Evolutionary conservation across 1,140 invertebrate species (phyloP).

Genomic region (Brachionus calyciflorus): DNA sequence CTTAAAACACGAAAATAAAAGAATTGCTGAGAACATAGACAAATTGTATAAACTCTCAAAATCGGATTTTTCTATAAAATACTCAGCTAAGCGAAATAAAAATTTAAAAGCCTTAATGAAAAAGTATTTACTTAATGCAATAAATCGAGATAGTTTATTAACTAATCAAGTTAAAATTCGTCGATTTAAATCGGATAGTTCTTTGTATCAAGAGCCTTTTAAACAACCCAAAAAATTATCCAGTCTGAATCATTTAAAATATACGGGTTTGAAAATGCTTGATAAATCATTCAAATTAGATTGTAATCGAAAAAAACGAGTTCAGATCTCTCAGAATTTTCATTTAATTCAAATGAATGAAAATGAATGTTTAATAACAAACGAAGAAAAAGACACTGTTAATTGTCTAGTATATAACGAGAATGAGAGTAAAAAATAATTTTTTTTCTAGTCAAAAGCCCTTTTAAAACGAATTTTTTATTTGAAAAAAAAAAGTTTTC

Average conservation of each 20-base stretch:
- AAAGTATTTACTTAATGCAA: conserved; percentile 12
- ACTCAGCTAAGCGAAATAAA: background rate
- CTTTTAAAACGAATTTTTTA: no score
- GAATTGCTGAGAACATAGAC: conserved; percentile 3
- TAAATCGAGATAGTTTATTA: background rate
- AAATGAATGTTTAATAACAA: background rate
- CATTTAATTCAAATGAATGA: background rate
- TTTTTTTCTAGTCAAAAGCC: no score
- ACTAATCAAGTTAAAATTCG: background rate
- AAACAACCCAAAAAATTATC: background rate
- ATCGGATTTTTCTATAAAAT: conserved; percentile 7
- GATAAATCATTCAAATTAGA: no score
- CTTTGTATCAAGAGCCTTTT: background rate
- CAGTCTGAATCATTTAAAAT: background rate
- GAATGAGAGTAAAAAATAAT: no score
- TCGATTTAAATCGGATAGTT: conserved; percentile 3
- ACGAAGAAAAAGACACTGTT: no score
- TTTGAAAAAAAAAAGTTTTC: no score
- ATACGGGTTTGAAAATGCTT: no score
- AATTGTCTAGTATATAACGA: no score
- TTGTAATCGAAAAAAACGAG: conserved; percentile 6
- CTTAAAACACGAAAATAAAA: background rate
- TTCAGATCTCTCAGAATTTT: conserved; percentile 4
- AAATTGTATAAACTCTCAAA: conserved; percentile 16
- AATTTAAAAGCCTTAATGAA: conserved; percentile 29